Evolutionary conservation across 2,888 invertebrate genomes (phyloP).

Genomic region (Barypeithes pellucidus): DNA sequence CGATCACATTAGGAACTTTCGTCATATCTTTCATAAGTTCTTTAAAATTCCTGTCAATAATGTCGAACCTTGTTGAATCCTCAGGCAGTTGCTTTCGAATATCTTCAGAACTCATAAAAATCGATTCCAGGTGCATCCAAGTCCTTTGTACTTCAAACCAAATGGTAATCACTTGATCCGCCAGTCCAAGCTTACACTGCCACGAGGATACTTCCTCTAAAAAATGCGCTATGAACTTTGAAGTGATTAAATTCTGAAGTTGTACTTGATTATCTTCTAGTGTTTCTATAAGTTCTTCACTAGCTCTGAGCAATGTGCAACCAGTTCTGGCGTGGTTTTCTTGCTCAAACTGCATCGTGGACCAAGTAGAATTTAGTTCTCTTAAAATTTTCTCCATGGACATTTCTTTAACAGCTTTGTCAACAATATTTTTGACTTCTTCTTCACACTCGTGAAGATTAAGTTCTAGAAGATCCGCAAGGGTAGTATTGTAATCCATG

Average conservation of each 20-base stretch:
- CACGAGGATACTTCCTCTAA: constrained; percentile 94
- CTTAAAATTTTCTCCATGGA: constrained; percentile 96
- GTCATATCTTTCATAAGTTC: constrained; percentile 85
- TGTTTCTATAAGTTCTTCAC: constrained; percentile 96
- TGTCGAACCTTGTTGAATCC: constrained; percentile 93
- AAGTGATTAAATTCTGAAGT: constrained; percentile 96
- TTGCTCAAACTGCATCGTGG: constrained; percentile 93
- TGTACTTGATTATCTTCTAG: constrained; percentile 98
- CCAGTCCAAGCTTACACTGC: constrained; percentile 93
- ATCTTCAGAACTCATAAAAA: constrained; percentile 98
- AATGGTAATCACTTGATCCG: constrained; percentile 93
- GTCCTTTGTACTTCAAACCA: constrained; percentile 98
- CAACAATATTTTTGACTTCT: constrained; percentile 97
- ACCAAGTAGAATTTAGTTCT: constrained; percentile 93
- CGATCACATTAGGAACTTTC: constrained; percentile 89
- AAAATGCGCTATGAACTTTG: constrained; percentile 97
- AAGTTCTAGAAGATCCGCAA: constrained; percentile 91
- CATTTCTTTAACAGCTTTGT: constrained; percentile 98
- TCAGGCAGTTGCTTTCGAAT: constrained; percentile 94
- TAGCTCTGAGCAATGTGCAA: constrained; percentile 89
- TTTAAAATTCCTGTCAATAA: constrained; percentile 93
- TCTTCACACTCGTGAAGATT: constrained; percentile 98
- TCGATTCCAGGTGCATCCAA: constrained; percentile 97
- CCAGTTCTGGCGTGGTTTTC: constrained; percentile 91
- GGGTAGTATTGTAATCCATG: constrained; percentile 93